Evolutionary conservation across 2,113 vertebrate genomes (phyloP).

Genomic region (Pseudopodoces humilis): DNA sequence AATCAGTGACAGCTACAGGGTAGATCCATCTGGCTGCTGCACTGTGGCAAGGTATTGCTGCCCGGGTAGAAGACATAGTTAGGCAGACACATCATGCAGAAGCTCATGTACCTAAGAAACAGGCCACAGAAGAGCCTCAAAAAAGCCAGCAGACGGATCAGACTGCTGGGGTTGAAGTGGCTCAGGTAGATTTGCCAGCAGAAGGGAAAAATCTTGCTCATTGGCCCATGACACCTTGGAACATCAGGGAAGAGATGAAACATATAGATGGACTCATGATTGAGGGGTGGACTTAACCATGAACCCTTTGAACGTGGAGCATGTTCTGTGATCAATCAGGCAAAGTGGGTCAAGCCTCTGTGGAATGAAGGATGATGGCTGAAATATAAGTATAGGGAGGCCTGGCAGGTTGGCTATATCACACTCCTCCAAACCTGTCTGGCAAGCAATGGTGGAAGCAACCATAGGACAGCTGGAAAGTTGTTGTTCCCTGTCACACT

Average conservation of each 20-base stretch:
- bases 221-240: neutral
- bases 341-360: neutral
- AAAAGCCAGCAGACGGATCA: neutral
- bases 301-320: neutral
- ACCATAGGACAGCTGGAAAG: neutral
- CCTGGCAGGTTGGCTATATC: neutral
- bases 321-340: no score
- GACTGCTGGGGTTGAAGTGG: neutral
- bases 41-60: neutral
- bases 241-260: neutral
- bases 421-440: neutral
- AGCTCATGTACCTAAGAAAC: neutral
- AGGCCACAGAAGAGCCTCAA: no score
- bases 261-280: neutral
- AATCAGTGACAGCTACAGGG: neutral
- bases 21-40: neutral
- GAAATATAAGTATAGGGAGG: neutral
- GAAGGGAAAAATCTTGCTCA: neutral
- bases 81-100: neutral
- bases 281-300: neutral
- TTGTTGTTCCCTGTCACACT: neutral
- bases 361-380: neutral
- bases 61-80: neutral
- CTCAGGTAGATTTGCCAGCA: neutral
- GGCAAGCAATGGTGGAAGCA: neutral